Conservation (phyloP, 1,140 invertebrate species). For the Pseudomyrmex sp. region DNA sequence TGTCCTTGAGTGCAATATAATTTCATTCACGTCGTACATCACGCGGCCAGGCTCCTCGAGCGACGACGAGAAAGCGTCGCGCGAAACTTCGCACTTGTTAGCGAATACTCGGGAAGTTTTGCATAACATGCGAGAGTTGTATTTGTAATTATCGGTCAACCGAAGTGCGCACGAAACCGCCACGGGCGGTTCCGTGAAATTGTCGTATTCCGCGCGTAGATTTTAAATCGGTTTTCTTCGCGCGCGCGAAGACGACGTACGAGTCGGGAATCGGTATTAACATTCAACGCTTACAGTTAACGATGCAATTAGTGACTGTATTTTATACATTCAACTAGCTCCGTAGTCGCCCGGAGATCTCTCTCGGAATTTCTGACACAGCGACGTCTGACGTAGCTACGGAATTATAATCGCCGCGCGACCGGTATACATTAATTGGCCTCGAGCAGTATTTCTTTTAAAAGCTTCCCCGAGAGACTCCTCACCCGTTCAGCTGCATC, state of each 20-base stretch:
- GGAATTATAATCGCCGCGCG: conserved; percentile 45
- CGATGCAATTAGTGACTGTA: conserved; percentile 47
- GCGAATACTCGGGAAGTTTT: not conserved
- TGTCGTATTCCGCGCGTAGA: not conserved
- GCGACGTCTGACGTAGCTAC: conserved; percentile 9
- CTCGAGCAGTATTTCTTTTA: conserved; percentile 18
- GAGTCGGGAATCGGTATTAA: conserved; percentile 5
- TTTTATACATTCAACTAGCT: conserved; percentile 47
- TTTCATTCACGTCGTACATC: conserved; percentile 11
- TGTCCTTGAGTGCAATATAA: conserved; percentile 12
- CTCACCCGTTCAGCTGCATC: conserved; percentile 14
- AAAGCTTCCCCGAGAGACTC: not conserved
- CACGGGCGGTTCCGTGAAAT: not conserved
- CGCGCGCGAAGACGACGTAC: not conserved
- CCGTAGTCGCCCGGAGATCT: conserved; percentile 33
- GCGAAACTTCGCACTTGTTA: not conserved
- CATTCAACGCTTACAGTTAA: conserved; percentile 28
- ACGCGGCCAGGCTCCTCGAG: not conserved
- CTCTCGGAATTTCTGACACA: conserved; percentile 37
- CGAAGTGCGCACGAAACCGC: not conserved
- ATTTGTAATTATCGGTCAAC: conserved; percentile 25
- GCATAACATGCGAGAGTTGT: not conserved
- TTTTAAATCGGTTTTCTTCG: not conserved
- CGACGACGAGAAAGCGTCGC: not conserved
- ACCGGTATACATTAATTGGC: conserved; percentile 45